A percentile compares a stretch with the other conserved stretches of the same genome.
These are phyloP conservation scores for Nannobrachium achirus DNA, from an alignment of 2,113 vertebrate species.

Conservation along the genomic window DNA sequence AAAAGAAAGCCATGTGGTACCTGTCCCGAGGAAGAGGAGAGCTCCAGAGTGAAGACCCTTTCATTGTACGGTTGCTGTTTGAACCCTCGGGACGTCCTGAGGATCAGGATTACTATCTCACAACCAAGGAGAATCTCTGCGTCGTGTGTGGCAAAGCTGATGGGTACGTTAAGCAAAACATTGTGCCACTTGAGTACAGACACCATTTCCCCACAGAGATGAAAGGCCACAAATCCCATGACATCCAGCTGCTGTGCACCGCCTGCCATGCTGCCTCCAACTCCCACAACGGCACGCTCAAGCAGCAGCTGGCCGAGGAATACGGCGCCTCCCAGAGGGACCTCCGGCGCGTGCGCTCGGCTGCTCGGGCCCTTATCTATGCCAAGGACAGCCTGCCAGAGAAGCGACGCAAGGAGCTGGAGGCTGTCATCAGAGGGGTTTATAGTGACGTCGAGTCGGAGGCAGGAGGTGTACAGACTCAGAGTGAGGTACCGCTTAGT, in stretches of 20 bases:
- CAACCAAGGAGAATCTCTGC: slow-evolving; percentile 94
- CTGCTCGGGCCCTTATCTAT: slow-evolving; percentile 88
- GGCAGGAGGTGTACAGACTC: slow-evolving; percentile 8
- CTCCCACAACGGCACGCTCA: slow-evolving; percentile 89
- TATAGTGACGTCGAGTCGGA: slow-evolving; percentile 59
- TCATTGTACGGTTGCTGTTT: slow-evolving; percentile 91
- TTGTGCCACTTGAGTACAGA: slow-evolving; percentile 95
- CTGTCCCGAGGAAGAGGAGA: slow-evolving; percentile 97
- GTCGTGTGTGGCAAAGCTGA: slow-evolving; percentile 95
- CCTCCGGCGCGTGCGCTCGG: slow-evolving; percentile 89
- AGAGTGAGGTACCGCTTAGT: slow-evolving; percentile 53
- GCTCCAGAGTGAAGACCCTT: slow-evolving; percentile 90
- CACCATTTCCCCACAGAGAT: slow-evolving; percentile 95
- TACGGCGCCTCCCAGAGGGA: slow-evolving; percentile 88
- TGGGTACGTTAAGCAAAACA: slow-evolving; percentile 97
- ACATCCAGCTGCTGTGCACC: slow-evolving; percentile 94
- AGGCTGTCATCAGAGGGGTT: slow-evolving; percentile 80
- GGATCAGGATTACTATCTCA: slow-evolving; percentile 94
- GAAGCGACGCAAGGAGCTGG: slow-evolving; percentile 83
- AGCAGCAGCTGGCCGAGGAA: slow-evolving; percentile 90
- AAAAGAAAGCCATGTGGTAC: slow-evolving; percentile 99
- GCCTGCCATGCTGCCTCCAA: slow-evolving; percentile 94
- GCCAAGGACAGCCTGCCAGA: slow-evolving; percentile 85
- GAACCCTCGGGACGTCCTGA: slow-evolving; percentile 96
- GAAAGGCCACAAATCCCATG: slow-evolving; percentile 99